These are phyloP conservation scores for Sesamia inferens DNA, from an alignment of 2,888 invertebrate genomes.

Conservation along the genomic window DNA sequence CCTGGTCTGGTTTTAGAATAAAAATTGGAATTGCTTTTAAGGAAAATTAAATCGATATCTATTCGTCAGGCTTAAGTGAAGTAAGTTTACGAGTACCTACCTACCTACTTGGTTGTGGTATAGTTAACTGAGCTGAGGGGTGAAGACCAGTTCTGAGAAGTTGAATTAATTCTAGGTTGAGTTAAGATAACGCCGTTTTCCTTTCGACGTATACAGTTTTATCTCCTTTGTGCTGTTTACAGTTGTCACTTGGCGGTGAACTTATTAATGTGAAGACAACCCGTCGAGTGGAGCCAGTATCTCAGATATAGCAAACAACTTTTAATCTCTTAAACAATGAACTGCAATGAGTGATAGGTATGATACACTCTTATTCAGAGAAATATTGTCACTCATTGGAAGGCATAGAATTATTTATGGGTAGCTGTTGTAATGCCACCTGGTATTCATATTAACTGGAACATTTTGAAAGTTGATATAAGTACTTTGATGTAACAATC, in stretches of 20 bases:
- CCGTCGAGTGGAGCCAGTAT: slow-evolving; percentile 60
- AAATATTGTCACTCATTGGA: slow-evolving; percentile 47
- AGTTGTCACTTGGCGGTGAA: slow-evolving; percentile 66
- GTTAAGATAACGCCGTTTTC: slow-evolving; percentile 44
- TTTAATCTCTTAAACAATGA: slow-evolving; percentile 65
- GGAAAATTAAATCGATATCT: slow-evolving; percentile 27
- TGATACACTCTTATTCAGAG: slow-evolving; percentile 61
- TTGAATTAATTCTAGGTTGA: slow-evolving; percentile 39
- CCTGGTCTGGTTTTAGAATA: slow-evolving; percentile 21
- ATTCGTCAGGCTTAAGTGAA: slow-evolving; percentile 1
- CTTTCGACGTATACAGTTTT: slow-evolving; percentile 45
- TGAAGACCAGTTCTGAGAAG: slow-evolving; percentile 29
- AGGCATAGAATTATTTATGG: slow-evolving; percentile 24
- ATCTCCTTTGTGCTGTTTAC: slow-evolving; percentile 69
- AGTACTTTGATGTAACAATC: slow-evolving; percentile 19
- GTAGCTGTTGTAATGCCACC: slow-evolving; percentile 15
- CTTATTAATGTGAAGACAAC: slow-evolving; percentile 71
- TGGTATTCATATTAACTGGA: slow-evolving; percentile 17
- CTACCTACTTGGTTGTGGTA: background rate
- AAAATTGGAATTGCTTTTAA: slow-evolving; percentile 25
- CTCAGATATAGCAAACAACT: slow-evolving; percentile 49
- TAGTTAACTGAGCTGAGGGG: slow-evolving; percentile 14
- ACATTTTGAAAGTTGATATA: slow-evolving; percentile 2
- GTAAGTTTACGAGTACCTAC: background rate
- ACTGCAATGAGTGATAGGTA: slow-evolving; percentile 52